phyloP scores from a whole-genome alignment of 2,113 vertebrate genomes.

The Ramphastos sulfuratus region DNA sequence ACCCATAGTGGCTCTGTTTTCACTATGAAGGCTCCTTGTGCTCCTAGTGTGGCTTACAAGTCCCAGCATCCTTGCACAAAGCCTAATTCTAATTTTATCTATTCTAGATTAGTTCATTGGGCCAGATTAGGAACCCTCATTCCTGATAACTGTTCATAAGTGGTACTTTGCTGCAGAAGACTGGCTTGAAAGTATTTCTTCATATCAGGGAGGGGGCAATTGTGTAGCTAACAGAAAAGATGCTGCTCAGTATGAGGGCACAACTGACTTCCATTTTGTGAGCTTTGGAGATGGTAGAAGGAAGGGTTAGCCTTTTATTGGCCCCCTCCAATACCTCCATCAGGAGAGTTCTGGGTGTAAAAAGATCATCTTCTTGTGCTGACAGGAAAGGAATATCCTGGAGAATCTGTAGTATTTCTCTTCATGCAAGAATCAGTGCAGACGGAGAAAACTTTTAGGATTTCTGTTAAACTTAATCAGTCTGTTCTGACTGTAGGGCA shows the following conservation, averaged over 20 bases:
- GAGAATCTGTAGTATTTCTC: not conserved
- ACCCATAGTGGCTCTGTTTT: not conserved
- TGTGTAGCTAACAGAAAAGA: not conserved
- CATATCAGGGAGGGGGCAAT: not conserved
- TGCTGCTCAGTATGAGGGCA: not conserved
- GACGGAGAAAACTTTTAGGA: not conserved
- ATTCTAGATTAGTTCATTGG: not conserved
- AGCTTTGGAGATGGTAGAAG: not conserved
- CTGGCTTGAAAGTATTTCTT: not conserved
- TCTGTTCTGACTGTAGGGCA: not conserved
- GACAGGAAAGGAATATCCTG: not conserved
- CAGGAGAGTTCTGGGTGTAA: not conserved
- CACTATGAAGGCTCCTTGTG: not conserved
- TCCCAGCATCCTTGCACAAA: not conserved
- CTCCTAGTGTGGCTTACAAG: not conserved
- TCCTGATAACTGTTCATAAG: not conserved
- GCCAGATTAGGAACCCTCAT: not conserved
- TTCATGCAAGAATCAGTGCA: not conserved
- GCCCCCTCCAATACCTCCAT: fast-evolving
- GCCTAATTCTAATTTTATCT: not conserved
- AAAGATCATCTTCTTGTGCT: not conserved
- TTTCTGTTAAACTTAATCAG: not conserved
- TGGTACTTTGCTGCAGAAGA: not conserved
- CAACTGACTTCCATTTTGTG: not conserved
- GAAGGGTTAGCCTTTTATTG: not conserved